These are phyloP conservation scores for Globodera rostochiensis DNA, from an alignment of 1,140 invertebrate species.

Conservation along the genomic window DNA sequence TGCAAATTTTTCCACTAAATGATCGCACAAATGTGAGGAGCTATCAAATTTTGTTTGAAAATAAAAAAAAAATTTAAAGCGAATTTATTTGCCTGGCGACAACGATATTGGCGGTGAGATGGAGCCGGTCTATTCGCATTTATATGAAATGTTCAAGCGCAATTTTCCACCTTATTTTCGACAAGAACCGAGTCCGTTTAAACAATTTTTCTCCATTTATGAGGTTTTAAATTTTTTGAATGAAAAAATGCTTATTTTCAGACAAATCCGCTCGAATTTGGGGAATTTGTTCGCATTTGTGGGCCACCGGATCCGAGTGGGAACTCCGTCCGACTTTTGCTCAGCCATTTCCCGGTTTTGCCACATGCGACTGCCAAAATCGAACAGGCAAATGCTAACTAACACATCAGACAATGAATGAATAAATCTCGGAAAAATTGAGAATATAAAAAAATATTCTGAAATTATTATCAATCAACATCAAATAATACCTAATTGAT, in stretches of 20 bases:
- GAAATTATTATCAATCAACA: too few relatives aligned
- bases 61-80: conserved; percentile 33
- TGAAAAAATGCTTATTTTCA: conserved; percentile 13
- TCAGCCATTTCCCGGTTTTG: conserved; percentile 48
- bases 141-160: conserved; percentile 27
- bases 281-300: neutral
- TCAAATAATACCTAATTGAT: too few relatives aligned
- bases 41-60: conserved; percentile 23
- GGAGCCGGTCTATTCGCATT: conserved; percentile 40
- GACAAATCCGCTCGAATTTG: conserved; percentile 22
- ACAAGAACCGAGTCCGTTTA: neutral
- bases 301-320: neutral
- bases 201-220: neutral
- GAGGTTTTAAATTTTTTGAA: neutral
- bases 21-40: conserved; percentile 23
- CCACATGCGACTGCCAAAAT: conserved; percentile 31
- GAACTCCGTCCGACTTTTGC: conserved; percentile 29
- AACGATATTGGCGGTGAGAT: conserved; percentile 50
- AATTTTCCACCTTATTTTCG: conserved; percentile 35
- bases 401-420: neutral
- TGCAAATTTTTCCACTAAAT: conserved; percentile 41
- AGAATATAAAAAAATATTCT: too few relatives aligned
- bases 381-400: neutral
- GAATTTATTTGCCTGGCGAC: conserved; percentile 47
- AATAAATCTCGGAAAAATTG: too few relatives aligned